These are phyloP conservation scores for Xestia c-nigrum DNA, from an alignment of 2,888 invertebrate genomes.

Conservation along the genomic window DNA sequence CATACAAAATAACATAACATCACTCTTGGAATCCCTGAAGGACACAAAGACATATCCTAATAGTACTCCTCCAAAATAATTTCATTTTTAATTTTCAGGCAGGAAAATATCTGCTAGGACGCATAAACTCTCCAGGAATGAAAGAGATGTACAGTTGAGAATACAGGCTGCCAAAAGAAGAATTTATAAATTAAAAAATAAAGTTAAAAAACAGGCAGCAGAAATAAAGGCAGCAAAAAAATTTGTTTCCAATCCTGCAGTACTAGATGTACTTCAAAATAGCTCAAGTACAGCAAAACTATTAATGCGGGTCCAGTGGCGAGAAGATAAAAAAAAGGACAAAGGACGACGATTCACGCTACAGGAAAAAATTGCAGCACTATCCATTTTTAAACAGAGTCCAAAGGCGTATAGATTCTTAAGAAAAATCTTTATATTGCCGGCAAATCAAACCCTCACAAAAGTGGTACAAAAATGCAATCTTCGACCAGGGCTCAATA, in stretches of 20 bases:
- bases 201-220: background rate
- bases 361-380: background rate
- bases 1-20: no score
- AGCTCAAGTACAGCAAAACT: conserved; percentile 1
- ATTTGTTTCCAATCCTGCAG: conserved; percentile 2
- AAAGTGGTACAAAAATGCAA: no score
- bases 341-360: background rate
- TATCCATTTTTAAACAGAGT: background rate
- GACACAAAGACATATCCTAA: no score
- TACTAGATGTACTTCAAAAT: background rate
- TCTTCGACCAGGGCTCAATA: no score
- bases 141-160: background rate
- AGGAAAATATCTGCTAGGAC: background rate
- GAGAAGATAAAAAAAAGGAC: background rate
- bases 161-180: conserved; percentile 1
- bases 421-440: conserved; percentile 13
- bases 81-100: conserved; percentile 5
- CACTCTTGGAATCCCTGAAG: no score
- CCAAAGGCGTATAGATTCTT: conserved; percentile 5
- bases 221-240: conserved; percentile 6
- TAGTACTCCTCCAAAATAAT: no score
- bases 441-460: background rate
- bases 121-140: background rate
- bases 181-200: background rate
- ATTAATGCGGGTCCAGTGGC: background rate